Base-by-base conservation (phyloP, 2,113 vertebrate genomes). In the Actinemys pallida region DNA sequence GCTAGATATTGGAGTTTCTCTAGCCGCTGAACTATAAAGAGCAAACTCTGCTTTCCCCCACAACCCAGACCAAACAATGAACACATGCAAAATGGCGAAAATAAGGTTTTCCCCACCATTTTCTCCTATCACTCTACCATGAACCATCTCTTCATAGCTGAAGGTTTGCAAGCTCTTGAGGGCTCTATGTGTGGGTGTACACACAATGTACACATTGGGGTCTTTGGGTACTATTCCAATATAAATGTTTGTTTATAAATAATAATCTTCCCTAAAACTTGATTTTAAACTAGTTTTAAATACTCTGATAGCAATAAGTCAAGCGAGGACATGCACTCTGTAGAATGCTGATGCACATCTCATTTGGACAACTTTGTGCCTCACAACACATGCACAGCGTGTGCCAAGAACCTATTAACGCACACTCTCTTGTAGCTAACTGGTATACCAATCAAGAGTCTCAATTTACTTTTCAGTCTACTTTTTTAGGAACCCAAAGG, bases 1-100 rank as follows among this genome's bases (percentile, higher is more conserved):
- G 72, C 0, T 49, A 27, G 76, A 84, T 86, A 79, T 52, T 92
- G 84, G 83, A 72, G n/a, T 27, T 5, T 10, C 54, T 80, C 16
- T 8, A 89, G 27, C 47, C 57, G n/a, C 94, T 90, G 80, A 95
- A 89, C 94, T 85, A 84, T 69, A 92, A 91, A 96, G 78, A 49
- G 57, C 87, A 95, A 95, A 92, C 96, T 85, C 89, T 96, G 96
- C 89, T 59, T 76, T 88, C 86, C 69, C 27, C 45, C 72, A 83
- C 80, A 86, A 84, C 8, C 27, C 90, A 29, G 17, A 42, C 27
- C 8, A 11, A 75, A 87, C 90, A 92, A 85, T 81, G 50, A 92
- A 25, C 76, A 89, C 93, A 95, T 39, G 6, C 85, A 45, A 86
- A 92, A 85, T 83, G 89, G 47, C 52, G 5, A n/a, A 72, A 56